Evolutionary conservation across 2,113 vertebrate species (phyloP).

Genomic region (Lipophrys pholis): DNA sequence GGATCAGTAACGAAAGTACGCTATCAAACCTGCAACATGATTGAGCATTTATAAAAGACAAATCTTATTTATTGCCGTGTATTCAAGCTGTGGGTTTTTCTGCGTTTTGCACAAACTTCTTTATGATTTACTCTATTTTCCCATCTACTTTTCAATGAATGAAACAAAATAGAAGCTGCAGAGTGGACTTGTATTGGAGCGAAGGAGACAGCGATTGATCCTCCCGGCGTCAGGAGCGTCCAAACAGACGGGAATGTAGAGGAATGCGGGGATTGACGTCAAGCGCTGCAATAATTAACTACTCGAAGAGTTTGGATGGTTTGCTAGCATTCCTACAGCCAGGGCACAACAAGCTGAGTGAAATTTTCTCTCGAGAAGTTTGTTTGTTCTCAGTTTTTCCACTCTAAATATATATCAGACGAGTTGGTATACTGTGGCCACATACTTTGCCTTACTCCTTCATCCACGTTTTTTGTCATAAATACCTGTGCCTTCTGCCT

Average conservation of each 20-base stretch:
- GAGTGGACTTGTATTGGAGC: constrained; percentile 34
- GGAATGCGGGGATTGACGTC: constrained; percentile 77
- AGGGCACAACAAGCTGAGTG: constrained; percentile 17
- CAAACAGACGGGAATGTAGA: constrained; percentile 62
- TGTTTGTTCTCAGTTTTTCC: constrained; percentile 16
- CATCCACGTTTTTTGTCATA: background rate
- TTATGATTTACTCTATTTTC: background rate
- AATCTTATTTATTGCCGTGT: no score
- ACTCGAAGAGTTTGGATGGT: constrained; percentile 48
- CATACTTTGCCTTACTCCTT: constrained; percentile 50
- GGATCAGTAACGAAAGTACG: no score
- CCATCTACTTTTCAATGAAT: constrained; percentile 40
- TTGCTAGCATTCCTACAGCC: constrained; percentile 40
- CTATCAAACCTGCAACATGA: no score
- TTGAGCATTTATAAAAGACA: no score
- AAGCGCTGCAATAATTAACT: constrained; percentile 68
- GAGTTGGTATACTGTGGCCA: background rate
- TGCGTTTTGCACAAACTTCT: background rate
- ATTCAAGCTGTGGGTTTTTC: no score
- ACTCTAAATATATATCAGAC: background rate
- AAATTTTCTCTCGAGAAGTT: background rate
- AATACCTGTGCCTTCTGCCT: constrained; percentile 9
- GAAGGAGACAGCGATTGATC: constrained; percentile 45
- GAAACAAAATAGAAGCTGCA: constrained; percentile 17
- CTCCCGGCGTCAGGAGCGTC: constrained; percentile 61